A percentile compares a stretch with the other conserved stretches of the same genome.
Conservation (phyloP, 2,113 vertebrate genomes). For the Aramus guarauna region DNA sequence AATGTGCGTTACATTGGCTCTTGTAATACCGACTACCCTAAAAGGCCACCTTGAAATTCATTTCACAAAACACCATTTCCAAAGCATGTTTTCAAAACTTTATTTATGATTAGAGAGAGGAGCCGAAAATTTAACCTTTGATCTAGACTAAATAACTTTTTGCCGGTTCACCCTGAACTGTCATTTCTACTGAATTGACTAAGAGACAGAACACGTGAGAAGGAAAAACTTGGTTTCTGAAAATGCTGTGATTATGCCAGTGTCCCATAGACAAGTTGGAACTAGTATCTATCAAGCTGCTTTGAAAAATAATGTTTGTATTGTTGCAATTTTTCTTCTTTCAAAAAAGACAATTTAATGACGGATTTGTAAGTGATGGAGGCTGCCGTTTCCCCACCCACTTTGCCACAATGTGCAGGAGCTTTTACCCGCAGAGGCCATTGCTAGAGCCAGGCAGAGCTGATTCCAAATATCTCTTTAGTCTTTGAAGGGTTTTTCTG, state of each 20-base stretch:
- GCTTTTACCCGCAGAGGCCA: neutral
- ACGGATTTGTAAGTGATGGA: neutral
- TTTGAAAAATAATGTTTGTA: neutral
- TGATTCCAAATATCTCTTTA: neutral
- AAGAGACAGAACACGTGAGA: neutral
- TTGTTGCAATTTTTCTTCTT: neutral
- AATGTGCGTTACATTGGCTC: neutral
- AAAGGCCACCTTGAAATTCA: conserved; percentile 25
- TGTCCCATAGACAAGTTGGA: neutral
- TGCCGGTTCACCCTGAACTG: neutral
- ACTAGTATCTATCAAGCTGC: neutral
- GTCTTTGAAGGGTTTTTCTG: neutral
- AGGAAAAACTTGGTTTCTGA: neutral
- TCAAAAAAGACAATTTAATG: neutral
- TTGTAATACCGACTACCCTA: neutral
- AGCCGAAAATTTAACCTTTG: conserved; percentile 47
- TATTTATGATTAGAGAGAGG: conserved; percentile 7
- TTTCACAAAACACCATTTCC: conserved; percentile 9
- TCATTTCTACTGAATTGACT: neutral
- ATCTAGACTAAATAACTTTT: conserved; percentile 9
- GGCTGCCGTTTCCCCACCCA: neutral
- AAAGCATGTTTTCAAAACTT: conserved; percentile 33
- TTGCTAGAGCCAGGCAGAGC: neutral
- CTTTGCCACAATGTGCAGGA: neutral
- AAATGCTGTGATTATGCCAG: neutral